phyloP scores from a whole-genome alignment of 2,888 invertebrate genomes.

The Hirtodrosophila duncani region DNA sequence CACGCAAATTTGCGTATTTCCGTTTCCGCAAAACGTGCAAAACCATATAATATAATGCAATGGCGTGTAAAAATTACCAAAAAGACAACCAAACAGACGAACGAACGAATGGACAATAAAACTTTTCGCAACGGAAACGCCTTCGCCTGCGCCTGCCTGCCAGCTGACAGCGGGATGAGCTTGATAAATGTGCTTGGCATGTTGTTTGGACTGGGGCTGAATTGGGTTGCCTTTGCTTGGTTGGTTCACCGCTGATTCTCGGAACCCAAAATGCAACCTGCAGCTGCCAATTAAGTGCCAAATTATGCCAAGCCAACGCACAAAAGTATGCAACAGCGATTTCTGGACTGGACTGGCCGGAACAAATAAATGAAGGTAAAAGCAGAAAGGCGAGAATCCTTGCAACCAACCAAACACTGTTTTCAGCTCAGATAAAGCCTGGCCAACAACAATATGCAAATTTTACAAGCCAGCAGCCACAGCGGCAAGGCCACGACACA shows the following conservation, averaged over 20 bases:
- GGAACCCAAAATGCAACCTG: no score
- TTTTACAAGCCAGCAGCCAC: conserved; percentile 5
- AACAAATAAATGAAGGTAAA: background rate
- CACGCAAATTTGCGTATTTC: conserved; percentile 52
- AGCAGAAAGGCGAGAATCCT: no score
- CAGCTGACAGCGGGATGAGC: conserved; percentile 51
- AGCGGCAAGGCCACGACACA: conserved; percentile 33
- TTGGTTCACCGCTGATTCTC: no score
- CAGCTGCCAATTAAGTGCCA: conserved; percentile 67
- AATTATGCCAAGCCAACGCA: conserved; percentile 49
- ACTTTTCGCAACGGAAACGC: conserved; percentile 11
- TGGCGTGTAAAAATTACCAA: conserved; percentile 22
- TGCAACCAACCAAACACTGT: no score
- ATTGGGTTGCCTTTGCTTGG: background rate
- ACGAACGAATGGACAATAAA: conserved; percentile 10
- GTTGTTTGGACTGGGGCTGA: background rate
- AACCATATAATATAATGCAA: conserved; percentile 14
- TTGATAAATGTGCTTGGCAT: conserved; percentile 53
- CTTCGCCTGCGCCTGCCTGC: no score
- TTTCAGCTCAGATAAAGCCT: background rate
- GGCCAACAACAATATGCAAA: conserved; percentile 15
- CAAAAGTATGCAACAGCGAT: conserved; percentile 21
- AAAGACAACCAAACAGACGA: conserved; percentile 5
- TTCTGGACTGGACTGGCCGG: background rate
- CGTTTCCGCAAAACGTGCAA: conserved; percentile 39